A percentile compares a stretch with the other conserved stretches of the same genome.
phyloP scores from a whole-genome alignment of 2,888 invertebrate genomes.

The Leucophora obtusa region DNA sequence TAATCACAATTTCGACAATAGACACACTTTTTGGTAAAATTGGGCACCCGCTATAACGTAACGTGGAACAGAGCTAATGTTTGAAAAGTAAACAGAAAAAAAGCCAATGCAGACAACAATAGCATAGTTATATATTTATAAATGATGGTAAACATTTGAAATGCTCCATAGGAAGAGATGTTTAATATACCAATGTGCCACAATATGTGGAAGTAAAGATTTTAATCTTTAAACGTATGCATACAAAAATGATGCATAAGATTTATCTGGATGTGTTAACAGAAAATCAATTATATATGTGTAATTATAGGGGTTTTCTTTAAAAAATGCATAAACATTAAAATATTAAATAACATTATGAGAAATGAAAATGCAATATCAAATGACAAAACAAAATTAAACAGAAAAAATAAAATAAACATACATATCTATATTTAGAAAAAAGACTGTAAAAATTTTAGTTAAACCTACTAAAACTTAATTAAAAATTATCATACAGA shows the following conservation, averaged over 20 bases:
- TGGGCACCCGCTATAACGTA: too few species aligned
- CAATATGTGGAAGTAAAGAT: background rate
- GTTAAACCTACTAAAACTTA: too few species aligned
- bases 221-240: background rate
- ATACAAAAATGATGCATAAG: constrained; percentile 34
- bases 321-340: background rate
- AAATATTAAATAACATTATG: background rate
- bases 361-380: background rate
- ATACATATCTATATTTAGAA: too few species aligned
- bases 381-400: background rate
- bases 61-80: too few species aligned
- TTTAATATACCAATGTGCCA: background rate
- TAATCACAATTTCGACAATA: too few species aligned
- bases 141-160: constrained; percentile 17
- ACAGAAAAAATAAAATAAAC: background rate
- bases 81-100: constrained; percentile 7
- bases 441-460: too few species aligned
- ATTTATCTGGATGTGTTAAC: constrained; percentile 36
- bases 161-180: constrained; percentile 19
- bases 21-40: too few species aligned
- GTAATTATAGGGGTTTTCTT: background rate
- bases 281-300: constrained; percentile 44
- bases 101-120: background rate
- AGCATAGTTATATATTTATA: background rate
- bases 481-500: too few species aligned